These are phyloP conservation scores for Melanotaenia duboulayi DNA, from an alignment of 2,113 vertebrate species.

Conservation along the genomic window DNA sequence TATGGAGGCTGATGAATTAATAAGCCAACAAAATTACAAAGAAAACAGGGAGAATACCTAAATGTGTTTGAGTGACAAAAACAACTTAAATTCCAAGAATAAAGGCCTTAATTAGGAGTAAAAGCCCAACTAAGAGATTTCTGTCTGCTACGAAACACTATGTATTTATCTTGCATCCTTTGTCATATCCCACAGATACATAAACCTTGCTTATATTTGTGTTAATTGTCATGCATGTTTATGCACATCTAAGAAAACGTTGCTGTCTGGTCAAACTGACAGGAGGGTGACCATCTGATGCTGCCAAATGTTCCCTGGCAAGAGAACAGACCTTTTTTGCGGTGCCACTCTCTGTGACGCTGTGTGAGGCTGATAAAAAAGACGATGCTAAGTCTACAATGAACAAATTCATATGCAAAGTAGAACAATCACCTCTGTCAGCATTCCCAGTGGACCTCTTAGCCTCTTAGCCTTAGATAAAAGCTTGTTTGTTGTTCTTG, in stretches of 20 bases:
- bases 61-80: background rate
- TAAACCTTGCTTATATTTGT: background rate
- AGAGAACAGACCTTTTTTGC: conserved; percentile 8
- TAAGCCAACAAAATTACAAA: background rate
- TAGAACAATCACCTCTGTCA: conserved; percentile 22
- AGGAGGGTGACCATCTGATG: conserved; percentile 2
- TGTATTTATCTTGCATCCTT: background rate
- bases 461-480: background rate
- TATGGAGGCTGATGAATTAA: background rate
- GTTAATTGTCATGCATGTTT: conserved; percentile 10
- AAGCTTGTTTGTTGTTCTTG: conserved; percentile 4
- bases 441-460: conserved; percentile 3
- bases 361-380: conserved; percentile 49
- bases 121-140: background rate
- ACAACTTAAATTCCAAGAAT: background rate
- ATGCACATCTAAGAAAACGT: conserved; percentile 6
- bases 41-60: too few relatives aligned
- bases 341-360: background rate
- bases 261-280: background rate
- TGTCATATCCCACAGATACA: background rate
- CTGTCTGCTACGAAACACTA: background rate
- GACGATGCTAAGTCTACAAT: background rate
- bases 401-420: conserved; percentile 14
- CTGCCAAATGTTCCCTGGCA: conserved; percentile 13
- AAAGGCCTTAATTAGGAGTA: background rate